These are phyloP conservation scores for Hemitrygon akajei DNA, from an alignment of 2,797 vertebrate genomes.

Conservation along the genomic window DNA sequence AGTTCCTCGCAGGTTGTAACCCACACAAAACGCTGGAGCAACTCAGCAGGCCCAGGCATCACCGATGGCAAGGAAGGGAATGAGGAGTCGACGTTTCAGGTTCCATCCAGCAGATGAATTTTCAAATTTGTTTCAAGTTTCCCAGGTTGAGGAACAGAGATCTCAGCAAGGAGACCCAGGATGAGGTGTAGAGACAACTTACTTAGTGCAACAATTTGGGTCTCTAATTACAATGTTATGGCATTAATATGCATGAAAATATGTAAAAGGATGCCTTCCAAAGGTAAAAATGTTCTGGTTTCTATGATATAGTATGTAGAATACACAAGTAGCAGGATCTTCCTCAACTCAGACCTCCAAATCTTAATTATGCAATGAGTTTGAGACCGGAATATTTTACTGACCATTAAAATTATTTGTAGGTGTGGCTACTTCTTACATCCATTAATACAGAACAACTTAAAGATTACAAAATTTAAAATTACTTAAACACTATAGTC, in stretches of 20 bases:
- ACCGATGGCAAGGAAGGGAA: no score
- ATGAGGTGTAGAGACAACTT: neutral
- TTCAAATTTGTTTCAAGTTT: neutral
- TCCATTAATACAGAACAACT: neutral
- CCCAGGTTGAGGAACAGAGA: neutral
- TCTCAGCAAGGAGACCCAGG: neutral
- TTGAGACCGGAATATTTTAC: neutral
- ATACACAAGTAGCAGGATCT: neutral
- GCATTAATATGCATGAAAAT: neutral
- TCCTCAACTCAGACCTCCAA: neutral
- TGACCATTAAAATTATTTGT: neutral
- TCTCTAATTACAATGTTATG: neutral
- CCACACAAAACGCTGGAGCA: no score
- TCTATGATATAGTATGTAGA: neutral
- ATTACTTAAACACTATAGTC: neutral
- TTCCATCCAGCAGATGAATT: no score
- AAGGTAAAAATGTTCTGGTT: neutral
- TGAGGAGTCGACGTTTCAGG: no score
- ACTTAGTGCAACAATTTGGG: neutral
- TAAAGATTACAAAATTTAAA: neutral
- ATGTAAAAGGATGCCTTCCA: neutral
- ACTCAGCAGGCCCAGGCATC: no score
- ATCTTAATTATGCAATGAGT: neutral
- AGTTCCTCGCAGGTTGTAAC: neutral
- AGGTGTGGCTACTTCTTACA: neutral